Evolutionary conservation across 2,888 invertebrate species (phyloP).

Genomic region (Drosophila mulleri): DNA sequence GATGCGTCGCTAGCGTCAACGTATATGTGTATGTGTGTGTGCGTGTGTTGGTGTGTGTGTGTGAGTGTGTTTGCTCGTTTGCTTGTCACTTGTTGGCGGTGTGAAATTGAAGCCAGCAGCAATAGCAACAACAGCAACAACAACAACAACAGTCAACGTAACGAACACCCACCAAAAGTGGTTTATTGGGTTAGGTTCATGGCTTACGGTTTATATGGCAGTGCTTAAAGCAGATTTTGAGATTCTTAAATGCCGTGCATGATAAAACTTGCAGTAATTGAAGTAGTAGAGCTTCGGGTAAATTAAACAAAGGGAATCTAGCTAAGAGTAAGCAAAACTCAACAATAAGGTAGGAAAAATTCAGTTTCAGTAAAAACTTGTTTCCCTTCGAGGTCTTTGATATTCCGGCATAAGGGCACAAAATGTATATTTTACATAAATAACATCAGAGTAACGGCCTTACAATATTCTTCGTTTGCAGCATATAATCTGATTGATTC

Average conservation of each 20-base stretch:
- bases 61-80: slow-evolving; percentile 48
- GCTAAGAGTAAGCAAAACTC: too few relatives aligned
- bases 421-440: too few relatives aligned
- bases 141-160: slow-evolving; percentile 35
- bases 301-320: too few relatives aligned
- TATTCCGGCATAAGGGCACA: too few relatives aligned
- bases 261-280: background rate
- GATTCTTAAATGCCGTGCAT: slow-evolving; percentile 1
- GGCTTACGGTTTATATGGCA: slow-evolving; percentile 37
- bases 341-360: too few relatives aligned
- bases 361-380: too few relatives aligned
- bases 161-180: slow-evolving; percentile 56
- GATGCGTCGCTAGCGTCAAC: slow-evolving; percentile 59
- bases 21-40: slow-evolving; percentile 10
- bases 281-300: background rate
- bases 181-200: slow-evolving; percentile 69
- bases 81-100: slow-evolving; percentile 73
- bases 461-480: background rate
- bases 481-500: slow-evolving; percentile 8
- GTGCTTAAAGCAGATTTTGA: slow-evolving; percentile 13
- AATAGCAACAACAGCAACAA: slow-evolving; percentile 13
- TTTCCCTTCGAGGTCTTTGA: too few relatives aligned
- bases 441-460: too few relatives aligned
- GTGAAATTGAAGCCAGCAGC: slow-evolving; percentile 71
- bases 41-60: slow-evolving; percentile 4